Evolutionary conservation across 2,888 invertebrate species (phyloP), one percentile per base, ranked within the genome.

Genomic region (Dastarcus helophoroides): DNA sequence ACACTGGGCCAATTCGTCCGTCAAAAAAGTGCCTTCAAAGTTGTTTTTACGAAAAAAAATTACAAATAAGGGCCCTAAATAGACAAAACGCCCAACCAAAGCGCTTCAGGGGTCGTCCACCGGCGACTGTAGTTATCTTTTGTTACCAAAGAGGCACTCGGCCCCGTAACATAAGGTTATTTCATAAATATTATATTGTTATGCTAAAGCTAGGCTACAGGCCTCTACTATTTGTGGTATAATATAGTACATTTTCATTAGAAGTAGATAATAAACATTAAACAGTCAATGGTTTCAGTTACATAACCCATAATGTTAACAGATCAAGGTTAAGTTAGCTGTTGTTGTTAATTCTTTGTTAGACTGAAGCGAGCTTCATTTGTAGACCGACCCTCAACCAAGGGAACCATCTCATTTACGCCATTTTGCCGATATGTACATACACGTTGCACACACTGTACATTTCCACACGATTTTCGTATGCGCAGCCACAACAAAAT

Each of bases 1-100:
- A 69, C 78, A 79, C 77, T 80, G 83, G 84, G 83, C 84, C 84
- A 78, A 74, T 76, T 80, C 83, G 85, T 85, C 85, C 84, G 83
- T 79, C 79, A 78, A 76, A 85, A 84, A 85, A 84, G 85, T 85
- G 85, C 85, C 85, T 85, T 85, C 85, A 80, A 73, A 76, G 73
- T 81, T 81, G 77, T 83, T 84, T 83, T 79, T 80, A 79, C 77
- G 73, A 76, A 74, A 76, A 72, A 70, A 75, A 76, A 74, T 71
- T 73, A 73, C 73, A 75, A 73, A 50, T 56, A 75, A 71, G 77
- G 84, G 82, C 84, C 84, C 84, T 79, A 78, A 79, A 84, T 84
- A 85, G 83, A 79, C 79, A 69, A 69, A 64, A 67, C 64, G 72
- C 76, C 76, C 73, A 72, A 70, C 74, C 73, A 69, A 74, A 73